Conservation (phyloP, 2,797 vertebrate genomes). For the Anguilla megastoma region DNA sequence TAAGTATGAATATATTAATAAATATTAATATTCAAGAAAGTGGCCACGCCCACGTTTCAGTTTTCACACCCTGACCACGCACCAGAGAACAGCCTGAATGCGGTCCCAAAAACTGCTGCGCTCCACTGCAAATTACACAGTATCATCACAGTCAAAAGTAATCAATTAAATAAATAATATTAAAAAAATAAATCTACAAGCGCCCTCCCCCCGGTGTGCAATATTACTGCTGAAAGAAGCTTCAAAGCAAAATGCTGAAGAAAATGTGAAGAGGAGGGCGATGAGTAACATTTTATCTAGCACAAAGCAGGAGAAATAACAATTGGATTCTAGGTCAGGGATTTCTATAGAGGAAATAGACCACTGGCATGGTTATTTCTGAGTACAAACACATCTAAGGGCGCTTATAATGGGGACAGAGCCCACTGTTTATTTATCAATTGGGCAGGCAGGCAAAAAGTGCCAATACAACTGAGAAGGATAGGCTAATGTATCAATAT, state of each 20-base stretch:
- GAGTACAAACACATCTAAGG: background rate
- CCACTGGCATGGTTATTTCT: constrained; percentile 16
- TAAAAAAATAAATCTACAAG: background rate
- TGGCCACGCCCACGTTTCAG: background rate
- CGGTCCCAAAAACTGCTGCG: background rate
- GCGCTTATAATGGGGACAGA: constrained; percentile 6
- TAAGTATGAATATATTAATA: background rate
- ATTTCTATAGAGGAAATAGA: constrained; percentile 21
- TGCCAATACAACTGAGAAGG: background rate
- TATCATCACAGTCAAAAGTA: background rate
- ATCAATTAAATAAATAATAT: background rate
- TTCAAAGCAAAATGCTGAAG: background rate
- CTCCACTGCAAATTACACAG: background rate
- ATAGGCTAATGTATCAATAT: background rate
- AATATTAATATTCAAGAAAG: background rate
- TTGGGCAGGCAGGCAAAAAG: background rate
- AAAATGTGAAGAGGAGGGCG: background rate
- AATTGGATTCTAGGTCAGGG: constrained; percentile 25
- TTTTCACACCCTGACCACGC: background rate
- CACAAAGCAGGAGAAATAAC: background rate
- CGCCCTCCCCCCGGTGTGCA: background rate
- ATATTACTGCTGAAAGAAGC: background rate
- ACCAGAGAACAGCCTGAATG: background rate
- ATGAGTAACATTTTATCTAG: constrained; percentile 17
- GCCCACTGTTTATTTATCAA: background rate